phyloP scores from a whole-genome alignment of 1,140 invertebrate genomes.

The Eubasilissa regina region DNA sequence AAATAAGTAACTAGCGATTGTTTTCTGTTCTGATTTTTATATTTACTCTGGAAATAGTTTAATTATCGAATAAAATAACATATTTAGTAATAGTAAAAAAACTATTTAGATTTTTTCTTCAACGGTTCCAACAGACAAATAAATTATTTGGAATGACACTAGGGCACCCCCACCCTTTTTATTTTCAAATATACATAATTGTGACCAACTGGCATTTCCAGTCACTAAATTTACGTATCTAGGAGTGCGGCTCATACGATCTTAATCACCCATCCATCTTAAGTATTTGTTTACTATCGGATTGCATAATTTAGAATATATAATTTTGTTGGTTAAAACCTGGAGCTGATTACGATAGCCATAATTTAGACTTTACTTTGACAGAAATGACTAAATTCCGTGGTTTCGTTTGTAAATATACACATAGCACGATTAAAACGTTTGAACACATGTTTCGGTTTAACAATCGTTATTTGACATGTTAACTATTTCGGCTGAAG shows the following conservation, averaged over 20 bases:
- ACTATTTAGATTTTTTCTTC: no score
- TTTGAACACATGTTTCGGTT: conserved; percentile 40
- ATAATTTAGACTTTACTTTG: conserved; percentile 52
- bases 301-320: conserved; percentile 57
- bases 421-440: conserved; percentile 33
- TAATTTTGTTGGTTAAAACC: conserved; percentile 35
- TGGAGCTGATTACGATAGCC: conserved; percentile 16
- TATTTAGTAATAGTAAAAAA: background rate
- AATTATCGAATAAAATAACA: no score
- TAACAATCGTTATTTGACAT: conserved; percentile 19
- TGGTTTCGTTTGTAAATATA: conserved; percentile 21
- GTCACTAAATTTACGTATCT: conserved; percentile 20
- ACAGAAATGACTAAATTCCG: conserved; percentile 51
- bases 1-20: no score
- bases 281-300: conserved; percentile 58
- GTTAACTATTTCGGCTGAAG: background rate
- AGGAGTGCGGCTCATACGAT: background rate
- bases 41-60: no score
- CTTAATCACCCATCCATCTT: conserved; percentile 54
- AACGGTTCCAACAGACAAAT: no score
- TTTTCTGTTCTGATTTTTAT: no score
- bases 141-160: background rate
- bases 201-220: conserved; percentile 18
- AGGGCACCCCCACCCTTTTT: background rate
- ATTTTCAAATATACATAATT: background rate